Evolutionary conservation across 2,113 vertebrate genomes (phyloP), one percentile per base, ranked within the genome.

Genomic region (Aviceda subcristata): DNA sequence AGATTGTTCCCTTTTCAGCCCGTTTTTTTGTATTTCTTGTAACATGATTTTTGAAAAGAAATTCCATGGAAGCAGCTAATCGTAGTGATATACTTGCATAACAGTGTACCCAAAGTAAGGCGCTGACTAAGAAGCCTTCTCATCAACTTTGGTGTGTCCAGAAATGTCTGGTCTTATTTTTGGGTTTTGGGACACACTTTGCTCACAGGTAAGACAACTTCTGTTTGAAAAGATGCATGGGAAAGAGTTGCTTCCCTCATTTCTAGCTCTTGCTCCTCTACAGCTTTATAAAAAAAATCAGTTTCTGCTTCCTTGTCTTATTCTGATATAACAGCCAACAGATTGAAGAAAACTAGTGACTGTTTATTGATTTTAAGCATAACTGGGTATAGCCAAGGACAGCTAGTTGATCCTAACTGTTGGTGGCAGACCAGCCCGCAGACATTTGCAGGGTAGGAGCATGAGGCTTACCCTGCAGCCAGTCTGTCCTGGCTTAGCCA

Each of bases 191-290:
- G 20, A 15, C 27, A 57, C 12, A 26, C 6, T 73, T 90, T 32
- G 29, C 7, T n/a, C 34, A 39, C 7, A 75, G 0, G 0, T 30
- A 26, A 71, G 26, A 11, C 22, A 34, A 19, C 53, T 39, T 69
- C 41, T 66, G 16, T 80, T 80, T 50, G 15, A 75, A 83, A 90
- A 91, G 26, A 32, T 45, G 17, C 6, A 22, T 15, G 6, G 30
- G 10, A 30, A 74, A 62, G 30, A 32, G 41, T 14, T 74, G 11
- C 5, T 86, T 78, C 16, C 12, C 41, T 73, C 14, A 48, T 68
- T 64, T 82, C 29, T 67, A 72, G 16, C 15, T 63, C 32, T 67
- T 6, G 4, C 32, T 75, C 50, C 41, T 71, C 48, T 55, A 23
- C 34, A 19, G 21, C 24, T 85, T 78, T 48, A 80, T 10, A 39